Evolutionary conservation across 2,888 invertebrate species (phyloP).

Genomic region (Melolontha melolontha): DNA sequence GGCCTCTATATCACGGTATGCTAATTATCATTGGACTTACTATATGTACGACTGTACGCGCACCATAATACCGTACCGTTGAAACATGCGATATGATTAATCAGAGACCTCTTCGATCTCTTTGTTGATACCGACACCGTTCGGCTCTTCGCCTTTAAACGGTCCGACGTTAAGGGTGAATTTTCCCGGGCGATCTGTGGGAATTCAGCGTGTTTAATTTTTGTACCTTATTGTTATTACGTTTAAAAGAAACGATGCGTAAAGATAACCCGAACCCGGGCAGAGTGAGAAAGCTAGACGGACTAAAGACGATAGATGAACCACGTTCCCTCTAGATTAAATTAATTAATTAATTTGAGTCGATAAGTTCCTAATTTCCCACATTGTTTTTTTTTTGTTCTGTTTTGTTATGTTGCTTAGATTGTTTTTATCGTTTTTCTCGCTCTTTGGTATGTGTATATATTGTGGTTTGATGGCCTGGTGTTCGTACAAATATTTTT

Average conservation of each 20-base stretch:
- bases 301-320: constrained; percentile 18
- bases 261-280: constrained; percentile 31
- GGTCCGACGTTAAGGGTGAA: constrained; percentile 26
- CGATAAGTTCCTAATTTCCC: constrained; percentile 57
- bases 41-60: constrained; percentile 37
- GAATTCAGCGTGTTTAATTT: constrained; percentile 44
- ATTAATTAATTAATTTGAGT: constrained; percentile 47
- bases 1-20: constrained; percentile 52
- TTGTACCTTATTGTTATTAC: constrained; percentile 46
- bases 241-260: constrained; percentile 35
- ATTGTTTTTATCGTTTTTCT: constrained; percentile 1
- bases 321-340: constrained; percentile 41
- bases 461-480: constrained; percentile 7
- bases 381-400: constrained; percentile 48
- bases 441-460: constrained; percentile 4
- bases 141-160: constrained; percentile 36
- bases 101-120: constrained; percentile 60
- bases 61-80: constrained; percentile 36
- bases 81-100: constrained; percentile 66
- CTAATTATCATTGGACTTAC: constrained; percentile 47
- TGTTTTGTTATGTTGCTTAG: constrained; percentile 9
- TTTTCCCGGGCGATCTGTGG: constrained; percentile 31
- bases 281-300: constrained; percentile 18
- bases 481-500: background rate
- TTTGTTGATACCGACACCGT: constrained; percentile 59